phyloP scores from a whole-genome alignment of 1,140 invertebrate genomes.

The Leptinotarsa lineolata region DNA sequence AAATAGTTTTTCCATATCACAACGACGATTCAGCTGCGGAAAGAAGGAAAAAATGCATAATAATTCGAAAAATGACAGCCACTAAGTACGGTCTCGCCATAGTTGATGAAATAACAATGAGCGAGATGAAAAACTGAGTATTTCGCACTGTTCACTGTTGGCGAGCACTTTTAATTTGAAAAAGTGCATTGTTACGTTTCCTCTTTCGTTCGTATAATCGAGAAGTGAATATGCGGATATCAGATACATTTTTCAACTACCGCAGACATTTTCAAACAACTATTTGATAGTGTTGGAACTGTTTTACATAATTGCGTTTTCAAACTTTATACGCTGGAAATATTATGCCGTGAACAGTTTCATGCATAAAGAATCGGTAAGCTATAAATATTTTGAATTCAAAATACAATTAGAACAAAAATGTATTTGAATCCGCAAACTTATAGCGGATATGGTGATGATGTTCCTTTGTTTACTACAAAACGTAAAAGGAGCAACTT shows the following conservation, averaged over 20 bases:
- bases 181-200: slow-evolving; percentile 28
- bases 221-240: slow-evolving; percentile 19
- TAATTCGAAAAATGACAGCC: slow-evolving; percentile 1
- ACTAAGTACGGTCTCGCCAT: slow-evolving; percentile 4
- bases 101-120: slow-evolving; percentile 20
- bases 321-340: not conserved
- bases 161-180: slow-evolving; percentile 24
- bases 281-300: slow-evolving; percentile 7
- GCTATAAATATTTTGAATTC: not conserved
- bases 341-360: not conserved
- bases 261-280: not conserved
- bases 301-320: slow-evolving; percentile 12
- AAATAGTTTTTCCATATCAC: too few relatives aligned
- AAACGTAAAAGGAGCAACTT: too few relatives aligned
- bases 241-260: slow-evolving; percentile 13
- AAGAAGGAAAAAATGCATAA: not conserved
- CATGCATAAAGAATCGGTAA: not conserved
- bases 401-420: not conserved
- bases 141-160: slow-evolving; percentile 21
- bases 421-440: not conserved
- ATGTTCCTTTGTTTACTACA: too few relatives aligned
- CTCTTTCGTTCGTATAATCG: slow-evolving; percentile 15
- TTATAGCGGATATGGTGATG: too few relatives aligned
- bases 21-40: not conserved
- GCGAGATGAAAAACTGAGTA: slow-evolving; percentile 17